Conservation (phyloP, 2,888 invertebrate species). For the Athetis lepigone region DNA sequence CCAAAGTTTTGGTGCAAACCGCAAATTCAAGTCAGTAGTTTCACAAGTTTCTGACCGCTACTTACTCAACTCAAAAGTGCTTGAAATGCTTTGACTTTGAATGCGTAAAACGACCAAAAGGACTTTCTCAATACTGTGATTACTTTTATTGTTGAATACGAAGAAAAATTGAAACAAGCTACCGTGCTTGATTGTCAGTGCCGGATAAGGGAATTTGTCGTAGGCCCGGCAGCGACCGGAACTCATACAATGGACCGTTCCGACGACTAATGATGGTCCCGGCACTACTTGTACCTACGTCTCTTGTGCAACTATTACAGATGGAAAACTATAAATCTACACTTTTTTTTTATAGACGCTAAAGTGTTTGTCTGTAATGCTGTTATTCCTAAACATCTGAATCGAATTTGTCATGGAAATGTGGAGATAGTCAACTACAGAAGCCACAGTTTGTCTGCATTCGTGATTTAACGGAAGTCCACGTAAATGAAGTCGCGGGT, state of each 20-base stretch:
- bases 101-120: not conserved
- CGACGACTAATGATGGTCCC: constrained; percentile 40
- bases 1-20: too few relatives aligned
- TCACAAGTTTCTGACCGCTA: too few relatives aligned
- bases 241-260: constrained; percentile 55
- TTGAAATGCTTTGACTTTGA: not conserved
- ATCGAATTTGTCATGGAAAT: too few relatives aligned
- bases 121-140: not conserved
- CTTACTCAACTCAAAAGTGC: too few relatives aligned
- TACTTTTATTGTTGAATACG: not conserved
- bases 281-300: constrained; percentile 23
- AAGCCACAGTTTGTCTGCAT: too few relatives aligned
- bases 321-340: not conserved
- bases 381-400: too few relatives aligned
- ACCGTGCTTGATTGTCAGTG: constrained; percentile 33
- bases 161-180: constrained; percentile 27
- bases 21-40: too few relatives aligned
- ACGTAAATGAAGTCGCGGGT: not conserved
- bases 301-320: constrained; percentile 9
- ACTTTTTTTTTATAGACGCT: too few relatives aligned
- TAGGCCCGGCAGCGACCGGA: constrained; percentile 52
- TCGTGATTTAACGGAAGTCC: too few relatives aligned
- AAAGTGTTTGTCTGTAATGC: too few relatives aligned
- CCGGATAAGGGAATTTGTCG: constrained; percentile 63
- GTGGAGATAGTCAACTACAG: too few relatives aligned